These are phyloP conservation scores for Scomber scombrus DNA, from an alignment of 2,113 vertebrate genomes.

Conservation along the genomic window DNA sequence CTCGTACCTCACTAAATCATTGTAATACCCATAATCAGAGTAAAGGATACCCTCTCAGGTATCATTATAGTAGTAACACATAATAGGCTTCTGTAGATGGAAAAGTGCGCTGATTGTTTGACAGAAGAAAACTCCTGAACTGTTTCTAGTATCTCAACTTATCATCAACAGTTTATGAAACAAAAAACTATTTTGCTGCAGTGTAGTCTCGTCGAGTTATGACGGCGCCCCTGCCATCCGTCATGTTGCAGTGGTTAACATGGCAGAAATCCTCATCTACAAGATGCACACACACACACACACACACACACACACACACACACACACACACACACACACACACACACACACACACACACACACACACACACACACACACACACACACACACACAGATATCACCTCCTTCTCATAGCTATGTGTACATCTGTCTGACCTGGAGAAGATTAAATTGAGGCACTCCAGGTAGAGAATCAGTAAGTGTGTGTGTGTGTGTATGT, in stretches of 20 bases:
- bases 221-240: constrained; percentile 35
- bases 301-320: constrained; percentile 19
- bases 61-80: constrained; percentile 37
- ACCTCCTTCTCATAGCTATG: constrained; percentile 49
- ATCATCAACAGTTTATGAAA: constrained; percentile 29
- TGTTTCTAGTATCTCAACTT: constrained; percentile 9
- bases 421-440: constrained; percentile 71
- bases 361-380: constrained; percentile 31
- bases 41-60: constrained; percentile 40
- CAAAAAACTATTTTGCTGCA: neutral
- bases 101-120: constrained; percentile 30
- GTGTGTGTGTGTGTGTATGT: constrained; percentile 27
- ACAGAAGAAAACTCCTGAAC: constrained; percentile 11
- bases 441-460: constrained; percentile 66
- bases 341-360: constrained; percentile 41
- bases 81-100: constrained; percentile 11
- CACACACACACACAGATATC: constrained; percentile 1
- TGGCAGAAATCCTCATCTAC: constrained; percentile 56
- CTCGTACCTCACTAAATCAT: constrained; percentile 33
- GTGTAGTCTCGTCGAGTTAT: neutral
- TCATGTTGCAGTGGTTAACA: constrained; percentile 63
- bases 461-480: constrained; percentile 45
- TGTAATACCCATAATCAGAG: constrained; percentile 37
- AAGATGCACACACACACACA: constrained; percentile 10
- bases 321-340: constrained; percentile 22